Evolutionary conservation across 2,113 vertebrate species (phyloP).

Genomic region (Cichladusa arquata): DNA sequence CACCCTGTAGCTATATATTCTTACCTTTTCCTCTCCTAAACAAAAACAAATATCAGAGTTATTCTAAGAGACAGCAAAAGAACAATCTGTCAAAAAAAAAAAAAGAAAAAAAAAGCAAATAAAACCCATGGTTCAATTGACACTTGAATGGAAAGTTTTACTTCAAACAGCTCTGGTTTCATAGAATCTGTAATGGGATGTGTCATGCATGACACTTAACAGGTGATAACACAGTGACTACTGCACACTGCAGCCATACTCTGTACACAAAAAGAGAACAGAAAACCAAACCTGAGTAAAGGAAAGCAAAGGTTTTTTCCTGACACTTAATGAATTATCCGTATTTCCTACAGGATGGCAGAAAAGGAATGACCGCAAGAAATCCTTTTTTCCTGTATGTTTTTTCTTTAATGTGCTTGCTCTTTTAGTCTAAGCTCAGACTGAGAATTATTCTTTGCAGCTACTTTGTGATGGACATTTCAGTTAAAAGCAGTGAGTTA

Average conservation of each 20-base stretch:
- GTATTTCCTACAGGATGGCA: neutral
- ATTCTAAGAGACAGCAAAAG: conserved; percentile 23
- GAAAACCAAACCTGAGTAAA: neutral
- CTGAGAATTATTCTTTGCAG: neutral
- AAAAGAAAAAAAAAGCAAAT: conserved; percentile 31
- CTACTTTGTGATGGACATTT: neutral
- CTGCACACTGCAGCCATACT: neutral
- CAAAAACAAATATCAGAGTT: conserved; percentile 4
- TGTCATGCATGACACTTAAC: neutral
- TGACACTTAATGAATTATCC: neutral
- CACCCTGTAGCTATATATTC: neutral
- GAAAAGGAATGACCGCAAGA: conserved; percentile 16
- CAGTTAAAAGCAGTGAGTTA: neutral
- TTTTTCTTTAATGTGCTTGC: neutral
- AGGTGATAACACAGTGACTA: conserved; percentile 5
- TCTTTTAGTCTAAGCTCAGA: conserved; percentile 7
- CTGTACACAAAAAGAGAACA: neutral
- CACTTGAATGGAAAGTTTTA: conserved; percentile 31
- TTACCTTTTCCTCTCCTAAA: neutral
- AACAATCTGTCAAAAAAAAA: neutral
- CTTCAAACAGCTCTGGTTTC: neutral
- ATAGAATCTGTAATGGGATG: neutral
- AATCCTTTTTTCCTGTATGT: neutral
- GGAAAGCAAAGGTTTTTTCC: neutral
- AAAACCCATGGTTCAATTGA: neutral